Evolutionary conservation across 2,113 vertebrate species (phyloP).

Genomic region (Paramormyrops kingsleyae): DNA sequence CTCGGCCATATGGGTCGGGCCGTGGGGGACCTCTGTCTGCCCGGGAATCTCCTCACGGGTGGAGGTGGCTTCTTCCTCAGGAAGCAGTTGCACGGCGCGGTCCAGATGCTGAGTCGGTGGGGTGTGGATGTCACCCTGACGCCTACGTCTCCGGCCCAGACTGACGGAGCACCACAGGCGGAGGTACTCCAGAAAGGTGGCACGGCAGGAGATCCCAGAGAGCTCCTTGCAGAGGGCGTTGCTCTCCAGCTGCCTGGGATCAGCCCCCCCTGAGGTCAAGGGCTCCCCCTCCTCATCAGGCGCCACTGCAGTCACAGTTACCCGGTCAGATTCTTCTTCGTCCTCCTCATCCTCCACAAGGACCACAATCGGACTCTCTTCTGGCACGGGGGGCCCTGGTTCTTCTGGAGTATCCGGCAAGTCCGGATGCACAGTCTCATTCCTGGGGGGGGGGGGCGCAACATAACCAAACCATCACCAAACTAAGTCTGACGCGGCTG

Average conservation of each 20-base stretch:
- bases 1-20: neutral
- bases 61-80: constrained; percentile 26
- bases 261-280: constrained; percentile 23
- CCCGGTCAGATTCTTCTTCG: constrained; percentile 74
- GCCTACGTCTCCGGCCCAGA: constrained; percentile 56
- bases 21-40: constrained; percentile 4
- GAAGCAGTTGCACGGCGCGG: neutral
- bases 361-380: constrained; percentile 80
- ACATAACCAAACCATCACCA: neutral
- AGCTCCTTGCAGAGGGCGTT: constrained; percentile 71
- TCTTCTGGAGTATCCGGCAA: constrained; percentile 28
- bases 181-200: constrained; percentile 77
- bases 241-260: constrained; percentile 69
- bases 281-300: constrained; percentile 51
- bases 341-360: constrained; percentile 70
- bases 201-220: constrained; percentile 74
- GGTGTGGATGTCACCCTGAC: constrained; percentile 21
- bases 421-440: constrained; percentile 36
- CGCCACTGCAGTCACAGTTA: constrained; percentile 67
- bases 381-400: constrained; percentile 36
- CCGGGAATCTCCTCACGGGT: constrained; percentile 24
- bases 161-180: constrained; percentile 72
- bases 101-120: neutral
- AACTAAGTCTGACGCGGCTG: neutral
- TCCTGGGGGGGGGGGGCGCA: constrained; percentile 35